These are phyloP conservation scores for Pogonomyrmex barbatus DNA, from an alignment of 1,140 invertebrate genomes.

Conservation along the genomic window DNA sequence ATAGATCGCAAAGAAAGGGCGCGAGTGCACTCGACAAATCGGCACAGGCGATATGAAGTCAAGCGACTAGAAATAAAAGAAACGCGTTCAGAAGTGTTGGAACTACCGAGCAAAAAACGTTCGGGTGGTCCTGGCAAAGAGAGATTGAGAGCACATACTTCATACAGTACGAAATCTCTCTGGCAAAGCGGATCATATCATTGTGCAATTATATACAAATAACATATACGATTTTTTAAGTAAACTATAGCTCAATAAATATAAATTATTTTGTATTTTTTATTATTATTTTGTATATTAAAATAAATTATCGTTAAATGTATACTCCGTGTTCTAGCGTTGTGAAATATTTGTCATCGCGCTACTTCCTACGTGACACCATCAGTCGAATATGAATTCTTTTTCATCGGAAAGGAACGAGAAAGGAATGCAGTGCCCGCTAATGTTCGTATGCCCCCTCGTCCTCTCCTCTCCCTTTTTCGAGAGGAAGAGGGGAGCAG, in stretches of 20 bases:
- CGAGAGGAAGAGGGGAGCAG: conserved; percentile 33
- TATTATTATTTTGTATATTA: too few relatives aligned
- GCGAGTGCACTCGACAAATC: conserved; percentile 48
- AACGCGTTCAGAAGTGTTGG: conserved; percentile 44
- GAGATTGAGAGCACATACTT: conserved; percentile 17
- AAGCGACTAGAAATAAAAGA: conserved; percentile 52
- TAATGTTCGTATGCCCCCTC: conserved; percentile 41
- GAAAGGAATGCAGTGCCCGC: conserved; percentile 23
- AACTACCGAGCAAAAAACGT: neutral
- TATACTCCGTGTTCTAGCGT: neutral
- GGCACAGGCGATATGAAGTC: conserved; percentile 26
- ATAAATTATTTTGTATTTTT: neutral
- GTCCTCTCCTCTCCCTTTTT: neutral
- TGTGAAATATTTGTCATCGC: conserved; percentile 11
- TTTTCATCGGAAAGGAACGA: conserved; percentile 21
- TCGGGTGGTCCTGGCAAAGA: neutral
- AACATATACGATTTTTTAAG: neutral
- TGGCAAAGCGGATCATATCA: conserved; percentile 7
- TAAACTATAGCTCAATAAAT: neutral
- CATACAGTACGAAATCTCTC: conserved; percentile 32
- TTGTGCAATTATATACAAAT: conserved; percentile 3
- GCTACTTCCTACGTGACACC: conserved; percentile 24
- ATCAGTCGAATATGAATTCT: conserved; percentile 25
- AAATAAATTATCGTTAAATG: neutral
- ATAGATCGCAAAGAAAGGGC: conserved; percentile 49